A percentile compares a stretch with the other conserved stretches of the same genome.
These are phyloP conservation scores for Zaprionus nigranus DNA, from an alignment of 1,140 invertebrate genomes.

Conservation along the genomic window DNA sequence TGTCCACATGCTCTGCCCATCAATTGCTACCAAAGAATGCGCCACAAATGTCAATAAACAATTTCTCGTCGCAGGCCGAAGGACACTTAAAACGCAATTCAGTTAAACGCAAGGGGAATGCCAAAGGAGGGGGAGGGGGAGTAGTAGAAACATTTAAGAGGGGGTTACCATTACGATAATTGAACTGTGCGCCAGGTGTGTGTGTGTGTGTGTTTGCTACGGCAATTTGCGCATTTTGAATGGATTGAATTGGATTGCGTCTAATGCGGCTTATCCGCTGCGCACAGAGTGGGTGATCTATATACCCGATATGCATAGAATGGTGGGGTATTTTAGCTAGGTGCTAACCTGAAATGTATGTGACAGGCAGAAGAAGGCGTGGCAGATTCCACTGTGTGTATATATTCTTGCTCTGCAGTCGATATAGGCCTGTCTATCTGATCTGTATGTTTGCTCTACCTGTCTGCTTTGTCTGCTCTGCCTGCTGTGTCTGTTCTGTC, in stretches of 20 bases:
- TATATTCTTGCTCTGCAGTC: no score
- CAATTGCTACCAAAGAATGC: conserved; percentile 74
- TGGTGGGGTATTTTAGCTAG: no score
- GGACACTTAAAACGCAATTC: conserved; percentile 75
- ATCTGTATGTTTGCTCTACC: no score
- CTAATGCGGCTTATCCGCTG: conserved; percentile 53
- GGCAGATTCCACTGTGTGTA: no score
- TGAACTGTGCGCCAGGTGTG: conserved; percentile 34
- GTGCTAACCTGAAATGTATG: no score
- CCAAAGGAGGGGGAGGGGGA: no score
- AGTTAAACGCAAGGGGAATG: conserved; percentile 61
- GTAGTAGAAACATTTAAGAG: conserved; percentile 56
- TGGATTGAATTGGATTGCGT: conserved; percentile 68
- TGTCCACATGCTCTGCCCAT: conserved; percentile 49
- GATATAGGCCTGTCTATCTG: no score
- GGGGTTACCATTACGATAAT: conserved; percentile 48
- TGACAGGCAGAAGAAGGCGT: no score
- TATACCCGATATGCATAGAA: conserved; percentile 16
- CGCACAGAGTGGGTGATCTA: conserved; percentile 50
- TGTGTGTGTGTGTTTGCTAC: conserved; percentile 21
- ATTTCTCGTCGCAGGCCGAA: conserved; percentile 41
- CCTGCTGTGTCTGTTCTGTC: no score
- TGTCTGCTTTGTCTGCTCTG: no score
- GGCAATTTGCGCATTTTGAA: conserved; percentile 68
- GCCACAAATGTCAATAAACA: conserved; percentile 80